Base-by-base conservation (phyloP, 35 echinoderm and acorn worm genomes). In the Heliocidaris erythrogramma region DNA sequence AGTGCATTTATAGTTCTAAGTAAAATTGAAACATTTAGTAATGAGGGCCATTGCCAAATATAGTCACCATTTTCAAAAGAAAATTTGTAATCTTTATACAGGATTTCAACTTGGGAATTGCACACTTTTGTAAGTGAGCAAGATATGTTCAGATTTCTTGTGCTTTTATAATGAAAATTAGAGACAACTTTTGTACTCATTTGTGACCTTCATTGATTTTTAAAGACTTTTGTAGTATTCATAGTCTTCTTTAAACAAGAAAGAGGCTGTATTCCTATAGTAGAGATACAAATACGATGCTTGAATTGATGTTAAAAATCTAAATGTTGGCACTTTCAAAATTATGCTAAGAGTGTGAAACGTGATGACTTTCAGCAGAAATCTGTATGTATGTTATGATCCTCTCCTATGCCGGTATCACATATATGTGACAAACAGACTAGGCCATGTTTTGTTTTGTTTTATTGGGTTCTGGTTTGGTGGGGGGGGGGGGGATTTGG, bases 221-320 rank as follows among this genome's bases (percentile, higher is more conserved):
- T 4, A 78, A 78, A 78, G 27, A 78, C 7, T 7, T 78, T 78
- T 27, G 27, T 24, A 78, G 65, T 78, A 78, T 78, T 78, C 65
- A 78, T 78, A 78, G 65, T 78, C 65, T 78, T 78, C 65, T 78
- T 42, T 78, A 78, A 27, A 21, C 65, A 4, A 78, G 65, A 78
- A 78, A 78, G 65, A 78, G 65, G 65, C 65, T 78, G 65, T 78
- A 78, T 78, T 78, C 65, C 18, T 78, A n/a, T 78, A 69, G 24
- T 18, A 14, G 59, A 60, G 59, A 60, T 60, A 60, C 59, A 60
- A 60, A 60, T 60, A 60, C 0, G 59, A 78, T 78, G 27, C 2
- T 78, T 78, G 65, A 78, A n/a, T n/a, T 78, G 17, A 78, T 78
- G 18, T 6, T 42, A 3, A 42, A 42, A 42, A 56, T 13, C 10